A percentile compares a stretch with the other conserved stretches of the same genome.
Evolutionary conservation across 2,888 invertebrate species (phyloP).

Genomic region (Patella ulyssiponensis): DNA sequence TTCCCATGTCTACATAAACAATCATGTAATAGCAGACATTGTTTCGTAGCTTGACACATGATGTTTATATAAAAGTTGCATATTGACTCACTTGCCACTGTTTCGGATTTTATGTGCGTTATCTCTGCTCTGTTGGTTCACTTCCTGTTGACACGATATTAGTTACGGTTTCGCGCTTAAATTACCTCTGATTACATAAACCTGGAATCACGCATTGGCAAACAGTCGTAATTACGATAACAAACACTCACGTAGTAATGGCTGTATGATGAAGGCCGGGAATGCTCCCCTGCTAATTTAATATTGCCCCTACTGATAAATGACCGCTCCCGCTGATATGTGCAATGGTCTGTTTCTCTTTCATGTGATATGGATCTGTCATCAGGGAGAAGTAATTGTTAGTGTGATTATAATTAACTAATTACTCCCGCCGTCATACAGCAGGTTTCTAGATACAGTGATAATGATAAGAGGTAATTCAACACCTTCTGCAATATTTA

Average conservation of each 20-base stretch:
- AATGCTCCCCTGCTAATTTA: constrained; percentile 5
- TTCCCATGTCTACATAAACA: no score
- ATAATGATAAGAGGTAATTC: background rate
- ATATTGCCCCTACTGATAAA: constrained; percentile 10
- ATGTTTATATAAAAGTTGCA: background rate
- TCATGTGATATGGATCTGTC: constrained; percentile 13
- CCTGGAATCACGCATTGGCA: constrained; percentile 9
- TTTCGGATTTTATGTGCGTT: background rate
- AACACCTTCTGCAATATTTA: no score
- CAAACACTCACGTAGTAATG: constrained; percentile 6
- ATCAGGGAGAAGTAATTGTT: constrained; percentile 7
- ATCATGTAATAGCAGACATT: no score
- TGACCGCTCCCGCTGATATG: constrained; percentile 5
- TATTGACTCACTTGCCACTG: background rate
- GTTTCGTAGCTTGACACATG: no score
- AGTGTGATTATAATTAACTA: constrained; percentile 7
- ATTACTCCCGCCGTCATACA: background rate
- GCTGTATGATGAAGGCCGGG: constrained; percentile 2
- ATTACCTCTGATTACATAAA: constrained; percentile 9
- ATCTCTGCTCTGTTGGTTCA: background rate
- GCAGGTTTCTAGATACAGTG: constrained; percentile 1
- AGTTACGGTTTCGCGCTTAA: constrained; percentile 5
- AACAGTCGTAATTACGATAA: constrained; percentile 8
- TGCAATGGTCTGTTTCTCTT: constrained; percentile 12
- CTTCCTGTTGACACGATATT: constrained; percentile 13